These are phyloP conservation scores for Atrina japonica DNA, from an alignment of 2,888 invertebrate species.

Conservation along the genomic window DNA sequence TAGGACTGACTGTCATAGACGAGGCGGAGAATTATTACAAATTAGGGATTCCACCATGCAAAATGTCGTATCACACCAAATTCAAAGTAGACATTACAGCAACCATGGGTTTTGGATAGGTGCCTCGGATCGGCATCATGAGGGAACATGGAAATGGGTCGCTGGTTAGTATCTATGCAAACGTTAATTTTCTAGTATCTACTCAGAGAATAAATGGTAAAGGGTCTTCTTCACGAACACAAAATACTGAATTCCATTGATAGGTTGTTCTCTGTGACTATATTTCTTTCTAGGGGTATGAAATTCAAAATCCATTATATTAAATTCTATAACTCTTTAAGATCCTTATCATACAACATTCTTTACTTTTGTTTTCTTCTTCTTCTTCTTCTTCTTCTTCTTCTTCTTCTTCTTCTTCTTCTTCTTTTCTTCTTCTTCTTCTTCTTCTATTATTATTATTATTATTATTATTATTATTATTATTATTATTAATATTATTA, in stretches of 20 bases:
- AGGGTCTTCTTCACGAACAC: too few species aligned
- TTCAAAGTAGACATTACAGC: conserved; percentile 51
- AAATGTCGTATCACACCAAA: conserved; percentile 43
- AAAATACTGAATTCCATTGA: too few species aligned
- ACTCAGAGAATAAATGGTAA: background rate
- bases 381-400: background rate
- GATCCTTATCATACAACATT: conserved; percentile 40
- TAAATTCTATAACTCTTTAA: background rate
- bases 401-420: too few species aligned
- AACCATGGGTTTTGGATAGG: conserved; percentile 76
- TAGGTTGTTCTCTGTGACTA: too few species aligned
- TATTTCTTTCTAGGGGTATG: too few species aligned
- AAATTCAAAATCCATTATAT: too few species aligned
- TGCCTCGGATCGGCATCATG: conserved; percentile 66
- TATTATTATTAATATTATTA: too few species aligned
- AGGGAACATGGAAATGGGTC: conserved; percentile 71
- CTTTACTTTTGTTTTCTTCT: background rate
- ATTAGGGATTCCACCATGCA: conserved; percentile 62
- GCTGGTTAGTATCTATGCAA: conserved; percentile 52
- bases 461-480: too few species aligned
- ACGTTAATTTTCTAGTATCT: background rate
- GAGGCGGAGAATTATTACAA: conserved; percentile 64
- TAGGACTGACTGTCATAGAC: conserved; percentile 52
- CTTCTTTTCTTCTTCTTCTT: too few species aligned
- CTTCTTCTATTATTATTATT: too few species aligned